phyloP scores from a whole-genome alignment of 2,113 vertebrate species.

The Polyodon spathula region DNA sequence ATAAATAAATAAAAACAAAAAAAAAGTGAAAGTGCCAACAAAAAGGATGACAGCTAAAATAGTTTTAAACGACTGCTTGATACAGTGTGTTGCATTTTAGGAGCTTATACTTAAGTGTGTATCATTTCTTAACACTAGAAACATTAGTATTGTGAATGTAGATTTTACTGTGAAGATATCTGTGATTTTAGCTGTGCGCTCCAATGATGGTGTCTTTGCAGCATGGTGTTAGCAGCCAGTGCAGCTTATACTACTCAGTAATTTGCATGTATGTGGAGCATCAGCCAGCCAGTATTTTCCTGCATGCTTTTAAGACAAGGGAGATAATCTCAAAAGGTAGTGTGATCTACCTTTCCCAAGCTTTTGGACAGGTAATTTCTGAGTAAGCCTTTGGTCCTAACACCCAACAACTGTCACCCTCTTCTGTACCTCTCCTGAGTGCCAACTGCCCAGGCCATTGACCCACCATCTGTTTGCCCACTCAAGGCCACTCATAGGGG shows the following conservation, averaged over 20 bases:
- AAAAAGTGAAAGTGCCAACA: constrained; percentile 82
- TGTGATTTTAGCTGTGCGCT: constrained; percentile 83
- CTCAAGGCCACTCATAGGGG: constrained; percentile 80
- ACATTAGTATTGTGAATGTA: constrained; percentile 87
- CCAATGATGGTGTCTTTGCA: constrained; percentile 72
- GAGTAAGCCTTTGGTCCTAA: constrained; percentile 76
- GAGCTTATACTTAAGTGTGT: constrained; percentile 76
- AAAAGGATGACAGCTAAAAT: constrained; percentile 77
- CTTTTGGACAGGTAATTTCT: constrained; percentile 80
- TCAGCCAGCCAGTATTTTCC: constrained; percentile 82
- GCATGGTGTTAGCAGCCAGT: constrained; percentile 80
- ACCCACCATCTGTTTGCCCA: constrained; percentile 80
- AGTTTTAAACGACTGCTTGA: constrained; percentile 82
- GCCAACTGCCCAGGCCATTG: constrained; percentile 83
- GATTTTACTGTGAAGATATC: constrained; percentile 88
- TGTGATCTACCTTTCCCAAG: constrained; percentile 71
- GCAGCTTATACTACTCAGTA: constrained; percentile 83
- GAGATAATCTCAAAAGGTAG: constrained; percentile 78
- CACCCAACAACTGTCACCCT: constrained; percentile 75
- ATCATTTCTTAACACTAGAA: constrained; percentile 89
- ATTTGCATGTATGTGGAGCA: constrained; percentile 88
- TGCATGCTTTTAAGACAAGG: constrained; percentile 84
- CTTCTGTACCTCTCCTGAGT: constrained; percentile 82
- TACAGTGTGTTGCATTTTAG: constrained; percentile 83
- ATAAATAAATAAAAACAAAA: constrained; percentile 39